Conservation (phyloP, 1,140 invertebrate species). For the Campoletis sonorensis region DNA sequence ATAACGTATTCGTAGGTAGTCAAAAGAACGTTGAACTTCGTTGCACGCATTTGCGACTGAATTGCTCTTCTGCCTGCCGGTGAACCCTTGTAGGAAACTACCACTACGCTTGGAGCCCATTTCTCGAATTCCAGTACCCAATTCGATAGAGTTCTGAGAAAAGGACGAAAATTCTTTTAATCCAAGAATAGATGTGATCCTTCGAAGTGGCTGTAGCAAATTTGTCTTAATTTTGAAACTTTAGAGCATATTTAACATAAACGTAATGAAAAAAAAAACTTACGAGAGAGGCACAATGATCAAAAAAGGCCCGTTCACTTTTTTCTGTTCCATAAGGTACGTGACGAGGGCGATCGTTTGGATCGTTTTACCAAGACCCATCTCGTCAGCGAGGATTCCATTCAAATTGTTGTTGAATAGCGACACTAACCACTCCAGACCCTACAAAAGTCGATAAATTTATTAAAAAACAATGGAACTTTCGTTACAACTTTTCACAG, state of each 20-base stretch:
- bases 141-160: conserved; percentile 93
- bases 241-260: not conserved
- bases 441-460: conserved; percentile 76
- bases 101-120: conserved; percentile 96
- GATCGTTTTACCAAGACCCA: conserved; percentile 98
- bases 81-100: conserved; percentile 96
- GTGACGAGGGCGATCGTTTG: conserved; percentile 97
- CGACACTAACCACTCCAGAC: conserved; percentile 98
- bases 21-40: conserved; percentile 97
- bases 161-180: conserved; percentile 49
- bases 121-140: conserved; percentile 99
- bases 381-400: conserved; percentile 96
- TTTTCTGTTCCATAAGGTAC: conserved; percentile 99
- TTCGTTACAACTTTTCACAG: not conserved
- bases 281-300: conserved; percentile 98
- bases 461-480: not conserved
- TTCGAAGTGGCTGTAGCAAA: not conserved
- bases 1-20: conserved; percentile 99
- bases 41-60: conserved; percentile 91
- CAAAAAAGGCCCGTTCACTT: conserved; percentile 97
- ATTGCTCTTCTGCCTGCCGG: conserved; percentile 90
- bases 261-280: conserved; percentile 62
- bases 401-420: conserved; percentile 99
- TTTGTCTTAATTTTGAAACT: not conserved
- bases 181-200: not conserved